Evolutionary conservation across 2,113 vertebrate species (phyloP).

Genomic region (Crotophaga sulcirostris): DNA sequence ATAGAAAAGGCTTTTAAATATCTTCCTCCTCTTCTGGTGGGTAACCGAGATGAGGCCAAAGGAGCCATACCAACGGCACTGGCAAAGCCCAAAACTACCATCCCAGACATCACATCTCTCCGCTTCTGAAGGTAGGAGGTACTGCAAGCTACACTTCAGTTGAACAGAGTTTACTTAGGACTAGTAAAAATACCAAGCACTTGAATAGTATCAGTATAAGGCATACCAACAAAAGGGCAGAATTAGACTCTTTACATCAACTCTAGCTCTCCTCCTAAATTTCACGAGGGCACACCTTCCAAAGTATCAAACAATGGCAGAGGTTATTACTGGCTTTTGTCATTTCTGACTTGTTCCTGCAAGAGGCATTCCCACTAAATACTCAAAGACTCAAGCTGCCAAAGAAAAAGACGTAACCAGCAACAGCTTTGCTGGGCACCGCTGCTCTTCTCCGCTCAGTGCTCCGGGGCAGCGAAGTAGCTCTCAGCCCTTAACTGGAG

Average conservation of each 20-base stretch:
- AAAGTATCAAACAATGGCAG: neutral
- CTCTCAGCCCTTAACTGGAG: neutral
- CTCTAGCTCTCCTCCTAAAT: neutral
- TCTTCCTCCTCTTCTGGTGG: neutral
- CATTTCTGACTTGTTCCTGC: neutral
- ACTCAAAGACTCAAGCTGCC: neutral
- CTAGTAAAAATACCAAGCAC: neutral
- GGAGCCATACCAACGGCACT: neutral
- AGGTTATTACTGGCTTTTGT: neutral
- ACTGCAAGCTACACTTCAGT: neutral
- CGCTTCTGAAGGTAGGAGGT: neutral
- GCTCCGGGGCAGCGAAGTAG: neutral
- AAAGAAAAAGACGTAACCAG: neutral
- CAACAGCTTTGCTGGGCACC: neutral
- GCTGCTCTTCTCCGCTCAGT: neutral
- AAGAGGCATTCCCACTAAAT: neutral
- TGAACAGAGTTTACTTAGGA: neutral
- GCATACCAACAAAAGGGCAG: neutral
- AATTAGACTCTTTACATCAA: neutral
- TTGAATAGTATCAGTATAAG: neutral
- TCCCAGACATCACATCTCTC: neutral
- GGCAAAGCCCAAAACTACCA: neutral
- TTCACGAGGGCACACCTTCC: neutral
- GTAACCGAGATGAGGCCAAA: neutral
- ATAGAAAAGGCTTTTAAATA: neutral